Base-by-base conservation (phyloP, 2,888 invertebrate species). In the Drosophila borborema region DNA sequence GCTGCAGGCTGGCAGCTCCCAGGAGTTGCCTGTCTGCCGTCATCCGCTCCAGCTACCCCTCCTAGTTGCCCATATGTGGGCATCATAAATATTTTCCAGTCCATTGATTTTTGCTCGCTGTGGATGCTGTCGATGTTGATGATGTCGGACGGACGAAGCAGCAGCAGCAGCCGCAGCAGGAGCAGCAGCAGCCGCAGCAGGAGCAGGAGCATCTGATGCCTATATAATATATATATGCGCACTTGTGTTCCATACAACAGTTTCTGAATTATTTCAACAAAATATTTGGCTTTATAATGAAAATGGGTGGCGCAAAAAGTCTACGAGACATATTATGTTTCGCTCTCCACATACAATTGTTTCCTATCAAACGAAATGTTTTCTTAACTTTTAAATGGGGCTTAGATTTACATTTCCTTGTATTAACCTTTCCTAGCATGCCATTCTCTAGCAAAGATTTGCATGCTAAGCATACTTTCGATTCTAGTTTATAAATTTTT, bases 51-150 rank as follows among this genome's bases (percentile, higher is more conserved):
- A 16, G 2, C 9, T 10, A 5, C 18, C 45, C 36, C 4, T n/a
- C 20, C 6, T 31, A 36, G n/a, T 40, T 23, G 9, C 43, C 53
- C 45, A 66, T 74, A 69, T 82, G 82, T 80, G 86, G 81, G 74
- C 86, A 88, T 86, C 86, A 87, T 87, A 86, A 86, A 86, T 86
- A 86, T 86, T 86, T 87, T 86, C 86, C 86, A 78, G 86, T 73
- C 86, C 88, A 86, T 86, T 86, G 86, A 86, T 86, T 88, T 88
- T 86, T 72, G 83, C 83, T 83, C 88, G 86, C 75, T 87, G 75
- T 82, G 82, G 70, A 64, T 78, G 64, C 71, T 77, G 72, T 74
- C 81, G 77, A 76, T 85, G 85, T 72, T 87, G 85, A 82, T 85
- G 84, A 82, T 82, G 85, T 79, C 67, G 71, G 72, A 60, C 65